Percentiles rank a stretch among this genome's conserved stretches.
Conservation (phyloP, 2,888 invertebrate species). For the Geophilus truncorum region DNA sequence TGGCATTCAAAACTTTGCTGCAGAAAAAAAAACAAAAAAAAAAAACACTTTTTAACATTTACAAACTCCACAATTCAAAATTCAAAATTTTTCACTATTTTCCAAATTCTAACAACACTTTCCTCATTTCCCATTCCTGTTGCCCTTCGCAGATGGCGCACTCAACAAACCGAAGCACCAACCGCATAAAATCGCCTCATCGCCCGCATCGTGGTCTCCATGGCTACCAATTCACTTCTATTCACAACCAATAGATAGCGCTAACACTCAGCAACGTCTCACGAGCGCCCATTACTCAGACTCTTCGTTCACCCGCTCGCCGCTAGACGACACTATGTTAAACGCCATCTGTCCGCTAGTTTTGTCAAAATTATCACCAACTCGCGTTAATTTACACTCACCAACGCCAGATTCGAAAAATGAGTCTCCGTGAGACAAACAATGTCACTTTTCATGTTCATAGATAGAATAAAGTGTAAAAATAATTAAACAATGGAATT, state of each 20-base stretch:
- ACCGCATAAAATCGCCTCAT: not conserved
- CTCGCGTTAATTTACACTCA: not conserved
- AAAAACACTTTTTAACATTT: too few relatives aligned
- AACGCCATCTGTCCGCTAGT: not conserved
- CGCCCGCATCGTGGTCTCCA: not conserved
- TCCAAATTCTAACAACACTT: too few relatives aligned
- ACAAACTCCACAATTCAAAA: too few relatives aligned
- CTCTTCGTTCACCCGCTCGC: not conserved
- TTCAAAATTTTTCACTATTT: too few relatives aligned
- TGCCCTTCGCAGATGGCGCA: not conserved
- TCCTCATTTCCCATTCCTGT: too few relatives aligned
- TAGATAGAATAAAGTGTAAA: too few relatives aligned
- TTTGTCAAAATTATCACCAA: not conserved
- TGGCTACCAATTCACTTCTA: not conserved
- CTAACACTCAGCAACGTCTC: not conserved
- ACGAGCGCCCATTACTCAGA: too few relatives aligned
- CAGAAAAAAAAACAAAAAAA: too few relatives aligned
- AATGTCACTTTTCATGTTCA: too few relatives aligned
- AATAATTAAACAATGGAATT: too few relatives aligned
- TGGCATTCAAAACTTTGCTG: too few relatives aligned
- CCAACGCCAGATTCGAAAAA: not conserved
- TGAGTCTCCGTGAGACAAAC: too few relatives aligned
- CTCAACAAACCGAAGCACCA: not conserved
- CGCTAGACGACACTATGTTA: not conserved
- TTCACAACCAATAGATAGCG: not conserved